Evolutionary conservation across 1,140 invertebrate species (phyloP), one percentile per base, ranked within the genome.

Genomic region (Drosophila truncata): DNA sequence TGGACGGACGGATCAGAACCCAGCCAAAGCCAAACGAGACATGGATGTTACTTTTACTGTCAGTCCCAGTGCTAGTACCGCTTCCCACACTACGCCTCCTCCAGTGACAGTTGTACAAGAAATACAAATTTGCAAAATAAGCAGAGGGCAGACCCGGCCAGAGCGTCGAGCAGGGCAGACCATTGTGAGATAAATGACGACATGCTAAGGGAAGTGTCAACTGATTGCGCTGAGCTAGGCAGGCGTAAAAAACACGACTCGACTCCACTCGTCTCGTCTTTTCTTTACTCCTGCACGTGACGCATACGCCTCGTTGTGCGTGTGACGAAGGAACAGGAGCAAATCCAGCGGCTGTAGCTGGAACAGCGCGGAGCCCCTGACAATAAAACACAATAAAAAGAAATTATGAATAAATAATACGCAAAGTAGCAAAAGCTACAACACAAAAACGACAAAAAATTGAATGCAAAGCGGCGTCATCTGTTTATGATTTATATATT

Each of bases 91-190:
- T 31, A 25, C 61, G 57, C 60, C 55, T 18, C 31, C 76, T 41
- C 49, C 85, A 66, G 52, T 85, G 85, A 88, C 85, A 88, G 85
- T 88, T 90, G 85, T 88, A 88, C 86, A 88, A 88, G 85, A 88
- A 88, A 88, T 88, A 85, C 78, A 88, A 88, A 88, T 88, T 88
- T 88, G 85, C 85, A 88, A 91, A 85, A 90, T 88, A 88, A 88
- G 85, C 85, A 88, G 64, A 82, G 74, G 78, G 46, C 66, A 50
- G n/a, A 50, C 49, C 49, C 10, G 47, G 33, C 64, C 42, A 33
- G 29, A 31, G 55, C 46, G 25, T 9, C 49, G 80, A 77, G 58
- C 47, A 65, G 75, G 41, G 41, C 57, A 41, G 41, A 59, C 72
- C 84, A 72, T 67, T 84, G 76, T 74, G 74, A 80, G 78, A 88